Base-by-base conservation (phyloP, 92 coral and sea anemone genomes). In the Virgularia gustaviana region DNA sequence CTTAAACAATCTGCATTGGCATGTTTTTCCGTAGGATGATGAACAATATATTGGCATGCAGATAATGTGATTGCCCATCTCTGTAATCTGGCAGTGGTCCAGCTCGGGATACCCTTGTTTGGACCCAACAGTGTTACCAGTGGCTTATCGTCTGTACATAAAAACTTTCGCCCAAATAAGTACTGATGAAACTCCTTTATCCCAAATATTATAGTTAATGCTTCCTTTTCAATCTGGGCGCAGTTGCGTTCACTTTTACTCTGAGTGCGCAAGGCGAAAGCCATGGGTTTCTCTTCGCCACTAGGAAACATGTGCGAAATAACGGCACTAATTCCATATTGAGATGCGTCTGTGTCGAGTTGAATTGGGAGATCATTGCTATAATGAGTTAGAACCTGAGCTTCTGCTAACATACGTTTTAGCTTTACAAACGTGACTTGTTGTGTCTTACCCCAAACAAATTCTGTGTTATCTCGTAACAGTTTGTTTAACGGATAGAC, bases 81-180 rank as follows among this genome's bases (percentile, higher is more conserved):
- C 47, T 72, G 81, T 27, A 82, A 57, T 63, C 72, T 57, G 4
- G 84, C 84, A 9, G 84, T 70, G 4, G 83, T 71, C n/a, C 66
- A 43, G 12, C 71, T 41, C 37, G 83, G 86, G 19, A 82, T 70
- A 19, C 59, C 71, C 27, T 32, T 38, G 24, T 72, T 72, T 12
- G 71, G 80, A 19, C 80, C 62, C 13, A 79, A 51, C 56, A 78
- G 53, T 29, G 68, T 72, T 43, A 81, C 23, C 11, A 76, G 82
- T 2, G 89, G 85, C 65, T 73, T 34, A 33, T 85, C 83, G 45
- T 85, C 80, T 18, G 83, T 82, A 44, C 51, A 72, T 58, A 85
- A 36, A 27, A 85, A 82, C 47, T 55, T 68, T 22, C 86, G n/a
- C 0, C 82, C 86, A 41, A 38, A 81, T 66, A 72, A 42, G 23